Base-by-base conservation (phyloP, 2,888 invertebrate species). In the Sympetrum striolatum region DNA sequence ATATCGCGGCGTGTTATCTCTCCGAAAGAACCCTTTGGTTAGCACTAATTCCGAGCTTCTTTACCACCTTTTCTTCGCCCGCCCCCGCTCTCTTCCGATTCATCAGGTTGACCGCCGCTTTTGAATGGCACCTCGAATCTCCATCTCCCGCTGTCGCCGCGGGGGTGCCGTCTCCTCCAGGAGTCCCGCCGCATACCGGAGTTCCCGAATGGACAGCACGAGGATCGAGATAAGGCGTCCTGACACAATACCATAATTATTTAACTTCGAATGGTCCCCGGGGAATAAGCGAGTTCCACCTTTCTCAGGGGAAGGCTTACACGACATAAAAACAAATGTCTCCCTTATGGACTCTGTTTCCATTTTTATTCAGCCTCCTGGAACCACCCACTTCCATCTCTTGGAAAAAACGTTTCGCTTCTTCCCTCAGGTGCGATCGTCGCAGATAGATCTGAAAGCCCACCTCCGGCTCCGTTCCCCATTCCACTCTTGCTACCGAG, bases 201-300 rank as follows among this genome's bases (percentile, higher is more conserved):
- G 5, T 86, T 86, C 37, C 64, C 86, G 86, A 86, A 86, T 86
- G 86, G 86, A 86, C 64, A 82, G 82, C 82, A 82, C 82, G 82
- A 58, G 31, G 58, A 86, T 86, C 86, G 86, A 37, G 86, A 86
- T 86, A 86, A 60, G 60, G n/a, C 60, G 18, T 18, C 35, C 60
- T 86, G 86, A 86, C 86, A 86, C 86, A 86, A 86, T 86, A 86
- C 86, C 25, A 86, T 86, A 86, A 86, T 86, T 86, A 86, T 86
- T 86, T 86, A 86, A 86, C 86, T 86, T 86, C 86, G 86, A 86
- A 86, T 60, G 86, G 60, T 86, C 58, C 64, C 60, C n/a, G 31
- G 86, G 60, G 86, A 86, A 86, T 86, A 86, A 64, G 60, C 35
- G 58, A 37, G 86, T 37, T 58, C 58, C 31, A 22, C n/a, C n/a